A percentile compares a stretch with the other conserved stretches of the same genome.
Evolutionary conservation across 2,888 invertebrate genomes (phyloP).

Genomic region (Rhorus exstirpatorius): DNA sequence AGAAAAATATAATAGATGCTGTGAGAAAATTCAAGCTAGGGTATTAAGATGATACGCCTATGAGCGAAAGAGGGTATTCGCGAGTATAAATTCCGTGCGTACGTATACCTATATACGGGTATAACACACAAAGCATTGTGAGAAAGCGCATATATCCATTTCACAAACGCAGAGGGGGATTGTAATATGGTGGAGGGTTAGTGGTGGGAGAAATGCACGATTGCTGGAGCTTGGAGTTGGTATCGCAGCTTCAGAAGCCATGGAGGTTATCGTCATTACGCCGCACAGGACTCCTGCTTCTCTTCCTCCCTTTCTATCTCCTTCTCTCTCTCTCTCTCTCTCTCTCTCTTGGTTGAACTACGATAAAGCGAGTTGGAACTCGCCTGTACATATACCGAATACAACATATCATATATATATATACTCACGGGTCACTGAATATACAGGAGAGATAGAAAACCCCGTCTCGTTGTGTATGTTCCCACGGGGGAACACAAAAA

Average conservation of each 20-base stretch:
- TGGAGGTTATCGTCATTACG: slow-evolving; percentile 83
- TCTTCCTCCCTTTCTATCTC: slow-evolving; percentile 74
- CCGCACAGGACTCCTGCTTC: slow-evolving; percentile 76
- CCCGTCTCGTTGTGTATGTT: slow-evolving; percentile 32
- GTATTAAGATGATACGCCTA: slow-evolving; percentile 7
- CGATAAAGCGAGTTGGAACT: slow-evolving; percentile 60
- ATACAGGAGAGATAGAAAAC: slow-evolving; percentile 53
- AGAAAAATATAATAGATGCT: slow-evolving; percentile 56
- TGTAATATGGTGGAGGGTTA: slow-evolving; percentile 33
- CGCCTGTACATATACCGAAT: slow-evolving; percentile 35
- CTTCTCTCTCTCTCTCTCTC: slow-evolving; percentile 31
- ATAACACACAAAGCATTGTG: slow-evolving; percentile 51
- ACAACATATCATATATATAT: slow-evolving; percentile 29
- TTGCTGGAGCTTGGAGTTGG: slow-evolving; percentile 55
- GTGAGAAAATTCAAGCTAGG: slow-evolving; percentile 37
- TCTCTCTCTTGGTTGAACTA: slow-evolving; percentile 26
- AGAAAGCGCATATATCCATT: slow-evolving; percentile 31
- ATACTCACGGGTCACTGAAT: slow-evolving; percentile 45
- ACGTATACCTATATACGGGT: slow-evolving; percentile 47
- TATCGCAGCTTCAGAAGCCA: slow-evolving; percentile 79
- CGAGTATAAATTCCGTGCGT: slow-evolving; percentile 44
- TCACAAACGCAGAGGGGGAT: slow-evolving; percentile 23
- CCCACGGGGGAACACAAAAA: slow-evolving; percentile 18
- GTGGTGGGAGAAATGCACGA: slow-evolving; percentile 30
- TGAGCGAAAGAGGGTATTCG: slow-evolving; percentile 6